Evolutionary conservation across 2,797 vertebrate genomes (phyloP).

Genomic region (Hydrolagus colliei): DNA sequence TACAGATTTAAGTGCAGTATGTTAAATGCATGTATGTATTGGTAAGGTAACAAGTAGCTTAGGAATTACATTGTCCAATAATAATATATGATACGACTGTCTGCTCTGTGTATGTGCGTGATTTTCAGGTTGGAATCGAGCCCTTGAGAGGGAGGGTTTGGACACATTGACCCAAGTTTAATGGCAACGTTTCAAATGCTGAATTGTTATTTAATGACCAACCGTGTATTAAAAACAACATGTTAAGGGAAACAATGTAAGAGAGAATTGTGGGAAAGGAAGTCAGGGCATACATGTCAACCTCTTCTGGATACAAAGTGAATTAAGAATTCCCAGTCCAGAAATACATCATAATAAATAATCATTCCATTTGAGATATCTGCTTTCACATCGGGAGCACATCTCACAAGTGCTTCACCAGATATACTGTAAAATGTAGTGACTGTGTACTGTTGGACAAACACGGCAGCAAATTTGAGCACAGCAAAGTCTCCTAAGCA

Average conservation of each 20-base stretch:
- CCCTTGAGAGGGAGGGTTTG: background rate
- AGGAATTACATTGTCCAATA: constrained; percentile 7
- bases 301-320: background rate
- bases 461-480: too few relatives aligned
- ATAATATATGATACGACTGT: background rate
- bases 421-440: too few relatives aligned
- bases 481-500: too few relatives aligned
- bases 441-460: too few relatives aligned
- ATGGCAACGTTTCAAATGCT: constrained; percentile 11
- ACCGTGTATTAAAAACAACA: constrained; percentile 18
- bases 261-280: constrained; percentile 20
- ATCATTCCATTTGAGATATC: too few relatives aligned
- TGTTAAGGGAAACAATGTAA: constrained; percentile 3
- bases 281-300: background rate
- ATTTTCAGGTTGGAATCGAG: constrained; percentile 8
- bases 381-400: too few relatives aligned
- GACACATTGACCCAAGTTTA: background rate
- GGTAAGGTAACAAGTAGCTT: background rate
- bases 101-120: too few relatives aligned
- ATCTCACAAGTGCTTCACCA: too few relatives aligned
- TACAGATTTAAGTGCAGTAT: too few relatives aligned
- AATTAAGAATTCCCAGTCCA: background rate
- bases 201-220: constrained; percentile 27
- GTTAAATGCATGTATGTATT: background rate
- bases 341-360: too few relatives aligned